These are phyloP conservation scores for Caenorhabditis elegans DNA, from an alignment of 1,140 invertebrate genomes.

Conservation along the genomic window DNA sequence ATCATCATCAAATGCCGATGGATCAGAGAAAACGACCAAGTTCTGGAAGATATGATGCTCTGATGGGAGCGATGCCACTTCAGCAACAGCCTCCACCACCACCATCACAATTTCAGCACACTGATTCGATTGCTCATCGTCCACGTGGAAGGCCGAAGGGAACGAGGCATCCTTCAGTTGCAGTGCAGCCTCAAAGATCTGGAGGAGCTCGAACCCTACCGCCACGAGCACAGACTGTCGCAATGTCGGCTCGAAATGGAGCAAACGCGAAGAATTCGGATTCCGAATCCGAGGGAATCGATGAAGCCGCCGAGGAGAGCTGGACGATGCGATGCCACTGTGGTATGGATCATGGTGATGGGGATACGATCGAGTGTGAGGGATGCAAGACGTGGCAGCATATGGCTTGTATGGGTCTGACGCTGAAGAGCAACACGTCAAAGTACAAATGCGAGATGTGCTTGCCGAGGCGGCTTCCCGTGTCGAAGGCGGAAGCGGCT, in stretches of 20 bases:
- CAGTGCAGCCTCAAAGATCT: neutral
- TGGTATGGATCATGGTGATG: constrained; percentile 2
- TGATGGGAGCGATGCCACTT: neutral
- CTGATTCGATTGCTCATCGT: neutral
- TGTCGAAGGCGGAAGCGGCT: neutral
- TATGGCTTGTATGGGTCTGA: neutral
- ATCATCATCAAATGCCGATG: neutral
- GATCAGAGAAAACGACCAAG: neutral
- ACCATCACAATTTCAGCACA: neutral
- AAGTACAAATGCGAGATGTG: neutral
- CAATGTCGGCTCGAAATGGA: neutral
- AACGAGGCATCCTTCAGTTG: no score
- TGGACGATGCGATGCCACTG: constrained; percentile 1
- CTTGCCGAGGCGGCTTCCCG: neutral
- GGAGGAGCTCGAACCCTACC: neutral
- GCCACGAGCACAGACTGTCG: neutral
- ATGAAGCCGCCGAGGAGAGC: neutral
- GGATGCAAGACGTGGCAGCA: neutral
- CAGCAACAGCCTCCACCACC: neutral
- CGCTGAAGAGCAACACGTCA: neutral
- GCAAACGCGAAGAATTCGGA: neutral
- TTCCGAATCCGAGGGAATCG: neutral
- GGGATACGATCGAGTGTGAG: neutral
- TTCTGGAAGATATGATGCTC: neutral
- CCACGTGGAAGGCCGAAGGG: neutral